Base-by-base conservation (phyloP, 1,140 invertebrate species). In the Coenobita brevimanus region DNA sequence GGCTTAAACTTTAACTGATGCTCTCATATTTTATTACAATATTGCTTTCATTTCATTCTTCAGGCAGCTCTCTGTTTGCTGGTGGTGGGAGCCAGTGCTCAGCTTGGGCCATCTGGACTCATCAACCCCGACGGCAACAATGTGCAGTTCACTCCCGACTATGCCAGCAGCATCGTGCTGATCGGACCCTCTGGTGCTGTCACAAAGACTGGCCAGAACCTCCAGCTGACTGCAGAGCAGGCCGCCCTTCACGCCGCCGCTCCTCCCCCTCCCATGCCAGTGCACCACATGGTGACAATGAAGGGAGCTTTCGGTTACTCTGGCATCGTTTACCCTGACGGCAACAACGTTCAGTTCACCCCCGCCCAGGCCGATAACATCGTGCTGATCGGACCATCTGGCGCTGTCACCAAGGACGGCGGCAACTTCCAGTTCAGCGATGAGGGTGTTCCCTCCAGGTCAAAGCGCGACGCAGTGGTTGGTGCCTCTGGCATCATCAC, bases 361-460 rank as follows among this genome's bases (percentile, higher is more conserved):
- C 71, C 57, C 27, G 82, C 17, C 3, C 36, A 85, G 21, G 54
- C 57, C 36, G 82, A 76, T n/a, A 76, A 76, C 54, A 64, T 62
- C 2, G 54, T 85, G 4, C 54, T 85, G 36, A 24, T 64, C 6
- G 82, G 71, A 24, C 54, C 82, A 8, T 76, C 71, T 4, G 82
- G 82, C 33, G 71, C 43, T 36, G 60, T 85, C 50, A 62, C 36
- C 21, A 62, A 38, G n/a, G 57, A 76, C 36, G 82, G 82, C 54
- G 46, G 33, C 0, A 60, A 85, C 54, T 3, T 46, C 21, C 82
- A 83, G 2, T 57, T 81, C 6, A 41, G 21, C 13, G n/a, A 24
- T 13, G 64, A 82, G 24, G 38, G 17, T 4, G n/a, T 46, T 24
- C 62, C 38, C 62, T 33, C 10, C 43, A 27, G 82, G 3, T 43